Base-by-base conservation (phyloP, 2,888 invertebrate genomes). In the Drosophila imparisetae region DNA sequence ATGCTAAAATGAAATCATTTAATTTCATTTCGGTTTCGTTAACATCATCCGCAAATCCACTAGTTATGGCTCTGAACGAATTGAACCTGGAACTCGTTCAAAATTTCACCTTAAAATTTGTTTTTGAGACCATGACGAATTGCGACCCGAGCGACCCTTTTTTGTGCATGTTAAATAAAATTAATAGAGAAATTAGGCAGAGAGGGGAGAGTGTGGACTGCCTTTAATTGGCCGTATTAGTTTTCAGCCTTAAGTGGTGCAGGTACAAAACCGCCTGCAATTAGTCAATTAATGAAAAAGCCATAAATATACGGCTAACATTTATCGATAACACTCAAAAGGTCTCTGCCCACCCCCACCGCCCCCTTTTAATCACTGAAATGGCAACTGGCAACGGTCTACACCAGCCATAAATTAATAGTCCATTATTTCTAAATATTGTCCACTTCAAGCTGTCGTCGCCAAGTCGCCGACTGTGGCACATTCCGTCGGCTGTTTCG, bases 371-470 rank as follows among this genome's bases (percentile, higher is more conserved):
- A 52, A 29, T 32, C 72, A 24, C 42, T 54, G 69, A 86, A 86
- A 82, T 85, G 90, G 85, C 85, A 85, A 89, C 45, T 27, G 49
- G 49, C 63, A 65, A 60, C 67, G 60, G 61, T 50, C 55, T 58
- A 18, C 55, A 64, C 38, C 79, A 72, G 80, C 83, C 72, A 85
- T 88, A 88, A 88, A 88, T 90, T 90, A 90, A 89, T 83, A 86
- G 90, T 80, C 90, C 86, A 90, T 88, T 90, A 88, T 90, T 89
- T 86, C 82, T 76, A 84, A 90, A 86, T 81, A 87, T 90, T 89
- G 87, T 84, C 78, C 87, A 83, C 86, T 86, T 79, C 75, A 90
- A 86, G 75, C 85, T 89, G 89, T 90, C 90, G 89, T 81, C 89
- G 89, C 69, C 74, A 62, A 81, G 85, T 79, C 72, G 83, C 70